A percentile compares a stretch with the other conserved stretches of the same genome.
phyloP scores from a whole-genome alignment of 1,140 invertebrate genomes.

The Doryteuthis pealeii region DNA sequence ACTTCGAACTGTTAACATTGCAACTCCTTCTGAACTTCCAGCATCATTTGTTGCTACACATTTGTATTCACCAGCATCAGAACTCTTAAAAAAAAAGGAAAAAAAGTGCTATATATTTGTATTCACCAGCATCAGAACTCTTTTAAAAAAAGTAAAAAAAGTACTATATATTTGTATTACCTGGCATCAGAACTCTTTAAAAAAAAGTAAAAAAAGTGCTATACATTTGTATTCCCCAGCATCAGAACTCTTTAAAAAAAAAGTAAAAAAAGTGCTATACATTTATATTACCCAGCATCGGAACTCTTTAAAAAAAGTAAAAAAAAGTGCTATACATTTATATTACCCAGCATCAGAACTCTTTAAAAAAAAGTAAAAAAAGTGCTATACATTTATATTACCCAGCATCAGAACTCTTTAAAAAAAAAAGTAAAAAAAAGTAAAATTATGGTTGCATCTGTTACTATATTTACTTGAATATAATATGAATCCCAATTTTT shows the following conservation, averaged over 20 bases:
- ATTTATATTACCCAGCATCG: constrained; percentile 60
- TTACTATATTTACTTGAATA: no score
- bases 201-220: constrained; percentile 29
- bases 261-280: constrained; percentile 47
- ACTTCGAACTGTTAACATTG: constrained; percentile 51
- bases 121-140: constrained; percentile 57
- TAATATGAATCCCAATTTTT: no score
- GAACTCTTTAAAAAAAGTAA: constrained; percentile 37
- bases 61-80: constrained; percentile 59
- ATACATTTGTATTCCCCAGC: constrained; percentile 60
- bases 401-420: background rate
- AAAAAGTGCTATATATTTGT: constrained; percentile 60
- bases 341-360: constrained; percentile 58
- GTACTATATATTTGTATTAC: constrained; percentile 58
- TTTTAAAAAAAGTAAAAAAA: constrained; percentile 24
- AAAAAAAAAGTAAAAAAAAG: no score
- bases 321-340: constrained; percentile 58
- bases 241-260: constrained; percentile 50
- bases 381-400: background rate
- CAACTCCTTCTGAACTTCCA: constrained; percentile 54
- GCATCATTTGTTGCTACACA: constrained; percentile 60
- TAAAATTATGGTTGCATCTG: no score
- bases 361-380: constrained; percentile 30
- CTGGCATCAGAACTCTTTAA: constrained; percentile 56
- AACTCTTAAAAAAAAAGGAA: constrained; percentile 35